A percentile compares a stretch with the other conserved stretches of the same genome.
Conservation (phyloP, 2,888 invertebrate species). For the Phaedon cochleariae region DNA sequence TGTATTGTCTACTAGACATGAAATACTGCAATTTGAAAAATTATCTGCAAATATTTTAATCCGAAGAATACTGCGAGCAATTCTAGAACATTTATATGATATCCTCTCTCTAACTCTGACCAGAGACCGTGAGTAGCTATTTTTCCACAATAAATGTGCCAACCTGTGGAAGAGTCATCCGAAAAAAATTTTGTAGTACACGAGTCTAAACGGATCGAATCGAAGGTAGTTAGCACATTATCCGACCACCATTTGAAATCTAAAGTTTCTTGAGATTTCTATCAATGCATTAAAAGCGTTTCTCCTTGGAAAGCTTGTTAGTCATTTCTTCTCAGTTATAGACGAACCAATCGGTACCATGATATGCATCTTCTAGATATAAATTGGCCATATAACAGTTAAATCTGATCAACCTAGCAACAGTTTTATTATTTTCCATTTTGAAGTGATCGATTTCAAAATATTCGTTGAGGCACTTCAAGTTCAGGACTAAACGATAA, state of each 20-base stretch:
- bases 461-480: constrained; percentile 9
- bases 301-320: constrained; percentile 1
- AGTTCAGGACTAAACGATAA: constrained; percentile 9
- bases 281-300: constrained; percentile 20
- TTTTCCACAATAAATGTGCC: constrained; percentile 36
- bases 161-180: constrained; percentile 40
- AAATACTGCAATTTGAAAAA: not conserved
- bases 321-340: not conserved
- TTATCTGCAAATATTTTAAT: constrained; percentile 18
- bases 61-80: constrained; percentile 14
- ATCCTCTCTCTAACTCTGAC: constrained; percentile 27
- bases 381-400: constrained; percentile 11
- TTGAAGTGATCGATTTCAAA: constrained; percentile 5
- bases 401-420: no score
- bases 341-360: constrained; percentile 4
- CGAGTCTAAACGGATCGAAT: constrained; percentile 17
- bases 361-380: constrained; percentile 30
- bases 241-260: constrained; percentile 41
- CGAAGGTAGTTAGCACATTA: constrained; percentile 17
- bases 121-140: constrained; percentile 38
- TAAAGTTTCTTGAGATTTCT: constrained; percentile 2
- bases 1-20: constrained; percentile 17
- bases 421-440: no score
- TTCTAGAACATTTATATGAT: constrained; percentile 31
- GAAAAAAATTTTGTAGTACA: constrained; percentile 33